Base-by-base conservation (phyloP, 2,888 invertebrate genomes). In the Chrysodeixis includens region DNA sequence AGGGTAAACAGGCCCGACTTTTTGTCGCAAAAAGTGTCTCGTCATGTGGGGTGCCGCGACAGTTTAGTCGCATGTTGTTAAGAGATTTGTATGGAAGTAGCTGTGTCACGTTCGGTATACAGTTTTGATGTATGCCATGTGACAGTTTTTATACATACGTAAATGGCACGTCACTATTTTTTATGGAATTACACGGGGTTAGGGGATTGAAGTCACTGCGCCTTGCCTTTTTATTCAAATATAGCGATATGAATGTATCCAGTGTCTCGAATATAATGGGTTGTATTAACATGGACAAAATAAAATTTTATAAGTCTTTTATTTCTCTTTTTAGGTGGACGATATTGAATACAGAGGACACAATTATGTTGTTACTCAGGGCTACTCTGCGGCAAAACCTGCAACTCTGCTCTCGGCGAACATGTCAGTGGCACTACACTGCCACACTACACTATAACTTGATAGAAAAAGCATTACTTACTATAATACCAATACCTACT, bases 11-110 rank as follows among this genome's bases (percentile, higher is more conserved):
- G 61, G 74, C 65, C 54, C 46, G 66, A 64, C 65, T 80, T 86
- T 86, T 86, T 86, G 82, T 76, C 68, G 69, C 75, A 75, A 71
- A 86, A 85, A 82, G 69, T 82, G 86, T 72, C 76, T 66, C 63
- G 85, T 90, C 87, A 89, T 85, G 86, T 78, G 74, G 85, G 87
- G 87, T 78, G 86, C 73, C 78, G 74, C 68, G 74, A 80, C 79
- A 69, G 82, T 72, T 72, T 81, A 74, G 81, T 76, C 68, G 76
- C 74, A 81, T 83, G 82, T 83, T 84, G 79, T 85, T 69, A 75
- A 73, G 71, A 77, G 79, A 84, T 80, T 83, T 84, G 74, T 81
- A 79, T 76, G 57, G 58, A 67, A 57, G 67, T 59, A 71, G 83
- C 77, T 66, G 65, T 51, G 79, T 83, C 84, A 82, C 61, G 58